Base-by-base conservation (phyloP, 1,140 invertebrate species). In the Pogonomyrmex californicus region DNA sequence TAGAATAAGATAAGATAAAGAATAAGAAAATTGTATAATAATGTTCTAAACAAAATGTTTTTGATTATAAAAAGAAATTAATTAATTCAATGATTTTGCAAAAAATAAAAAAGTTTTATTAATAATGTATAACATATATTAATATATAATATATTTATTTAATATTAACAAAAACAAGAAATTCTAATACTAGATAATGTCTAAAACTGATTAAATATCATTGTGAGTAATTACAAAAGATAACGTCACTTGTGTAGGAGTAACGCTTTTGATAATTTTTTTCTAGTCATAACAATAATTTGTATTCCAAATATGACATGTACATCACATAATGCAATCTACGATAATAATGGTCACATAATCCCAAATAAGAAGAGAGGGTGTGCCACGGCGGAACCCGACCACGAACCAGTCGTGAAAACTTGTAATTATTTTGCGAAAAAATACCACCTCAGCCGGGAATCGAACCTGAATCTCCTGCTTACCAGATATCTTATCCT, bases 131-230 rank as follows among this genome's bases (percentile, higher is more conserved):
- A 58, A 56, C 23, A 23, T 23, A 41, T 14, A 30, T 33, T 47
- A n/a, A 44, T 30, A 44, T 44, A 1, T 1, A 5, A 14, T 33
- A 68, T 23, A 23, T 23, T 23, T 23, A 23, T 23, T 23, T 23
- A 23, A 23, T 1, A 41, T 3, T 1, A 65, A 79, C 6, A 41
- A 30, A 76, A 73, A 36, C 23, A 23, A 30, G 23, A 36, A 17
- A 54, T 41, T 66, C 41, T 23, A 41, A 51, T 12, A 49, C 5
- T 33, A 1, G 1, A 49, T 70, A 51, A 71, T 51, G 51, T 1
- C 54, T 73, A 54, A 73, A 12, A 73, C 17, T 54, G 54, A 54
- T 73, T 73, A 12, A 9, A 36, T 71, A n/a, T 54, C 17, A 14
- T 23, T 44, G 4, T 58, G 1, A 33, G 9, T 63, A 63, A 62